Evolutionary conservation across 2,797 vertebrate genomes (phyloP).

Genomic region (Thaleichthys pacificus): DNA sequence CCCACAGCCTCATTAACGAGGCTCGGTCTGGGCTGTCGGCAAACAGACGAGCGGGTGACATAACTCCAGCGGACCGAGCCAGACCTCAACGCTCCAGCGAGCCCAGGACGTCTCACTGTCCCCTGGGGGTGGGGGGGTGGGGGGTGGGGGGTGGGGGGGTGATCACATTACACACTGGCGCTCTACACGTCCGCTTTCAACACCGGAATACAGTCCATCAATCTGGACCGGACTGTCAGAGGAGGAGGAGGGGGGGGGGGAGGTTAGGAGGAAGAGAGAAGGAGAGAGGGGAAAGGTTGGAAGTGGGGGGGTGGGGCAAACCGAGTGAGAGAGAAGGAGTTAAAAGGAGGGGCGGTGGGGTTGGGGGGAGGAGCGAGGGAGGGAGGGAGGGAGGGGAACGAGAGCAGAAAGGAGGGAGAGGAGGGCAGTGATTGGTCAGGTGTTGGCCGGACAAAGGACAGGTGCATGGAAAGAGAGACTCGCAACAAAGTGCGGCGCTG

Average conservation of each 20-base stretch:
- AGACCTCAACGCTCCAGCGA: background rate
- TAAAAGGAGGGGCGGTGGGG: background rate
- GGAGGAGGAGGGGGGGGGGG: background rate
- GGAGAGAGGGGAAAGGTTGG: background rate
- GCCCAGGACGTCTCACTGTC: too few relatives aligned
- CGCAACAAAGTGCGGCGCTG: slow-evolving; percentile 19
- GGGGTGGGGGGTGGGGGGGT: too few relatives aligned
- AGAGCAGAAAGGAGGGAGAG: too few relatives aligned
- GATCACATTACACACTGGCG: background rate
- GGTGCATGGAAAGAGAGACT: slow-evolving; percentile 29
- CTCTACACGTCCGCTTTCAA: background rate
- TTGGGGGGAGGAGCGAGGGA: slow-evolving; percentile 1
- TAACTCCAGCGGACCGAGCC: background rate
- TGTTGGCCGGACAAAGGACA: slow-evolving; percentile 19
- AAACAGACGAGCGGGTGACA: background rate
- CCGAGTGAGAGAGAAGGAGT: background rate
- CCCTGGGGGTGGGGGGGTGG: background rate
- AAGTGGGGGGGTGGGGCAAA: too few relatives aligned
- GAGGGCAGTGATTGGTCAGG: background rate
- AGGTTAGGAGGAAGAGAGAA: background rate
- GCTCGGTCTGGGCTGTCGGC: background rate
- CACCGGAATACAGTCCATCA: background rate
- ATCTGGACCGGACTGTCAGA: too few relatives aligned
- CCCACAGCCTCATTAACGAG: background rate
- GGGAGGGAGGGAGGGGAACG: too few relatives aligned